Conservation (phyloP, 2,888 invertebrate species). For the Iselma pallidipennis region DNA sequence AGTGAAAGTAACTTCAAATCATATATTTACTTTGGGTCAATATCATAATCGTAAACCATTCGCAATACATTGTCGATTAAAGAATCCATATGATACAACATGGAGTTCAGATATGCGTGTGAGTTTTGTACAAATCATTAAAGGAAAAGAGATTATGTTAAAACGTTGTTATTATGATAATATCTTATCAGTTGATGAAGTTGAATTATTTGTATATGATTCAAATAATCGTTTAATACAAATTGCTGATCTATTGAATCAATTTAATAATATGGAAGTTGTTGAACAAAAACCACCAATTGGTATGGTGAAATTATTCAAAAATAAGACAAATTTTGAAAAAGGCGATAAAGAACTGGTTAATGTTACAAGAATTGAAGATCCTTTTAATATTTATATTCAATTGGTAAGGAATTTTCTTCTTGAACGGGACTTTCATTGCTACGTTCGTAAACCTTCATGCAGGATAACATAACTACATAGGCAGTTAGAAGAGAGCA, state of each 20-base stretch:
- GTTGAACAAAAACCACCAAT: not conserved
- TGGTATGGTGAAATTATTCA: constrained; percentile 30
- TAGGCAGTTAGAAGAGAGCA: too few species aligned
- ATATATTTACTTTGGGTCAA: too few species aligned
- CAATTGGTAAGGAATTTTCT: constrained; percentile 58
- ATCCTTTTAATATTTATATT: constrained; percentile 70
- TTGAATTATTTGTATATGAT: constrained; percentile 17
- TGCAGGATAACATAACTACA: too few species aligned
- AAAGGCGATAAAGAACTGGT: constrained; percentile 58
- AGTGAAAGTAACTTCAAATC: too few species aligned
- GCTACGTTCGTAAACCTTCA: too few species aligned
- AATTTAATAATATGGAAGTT: not conserved
- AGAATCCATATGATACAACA: constrained; percentile 58
- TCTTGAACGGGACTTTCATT: too few species aligned
- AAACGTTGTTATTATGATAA: constrained; percentile 20
- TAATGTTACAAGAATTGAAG: constrained; percentile 62
- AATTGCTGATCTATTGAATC: constrained; percentile 1
- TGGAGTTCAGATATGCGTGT: constrained; percentile 63
- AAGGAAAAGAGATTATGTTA: constrained; percentile 58
- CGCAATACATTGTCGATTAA: constrained; percentile 64
- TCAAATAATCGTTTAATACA: constrained; percentile 7
- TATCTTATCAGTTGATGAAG: constrained; percentile 29
- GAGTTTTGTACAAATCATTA: constrained; percentile 62
- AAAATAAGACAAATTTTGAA: constrained; percentile 44
- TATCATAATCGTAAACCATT: constrained; percentile 56